These are phyloP conservation scores for Drosophila infuscata DNA, from an alignment of 2,888 invertebrate species.

Conservation along the genomic window DNA sequence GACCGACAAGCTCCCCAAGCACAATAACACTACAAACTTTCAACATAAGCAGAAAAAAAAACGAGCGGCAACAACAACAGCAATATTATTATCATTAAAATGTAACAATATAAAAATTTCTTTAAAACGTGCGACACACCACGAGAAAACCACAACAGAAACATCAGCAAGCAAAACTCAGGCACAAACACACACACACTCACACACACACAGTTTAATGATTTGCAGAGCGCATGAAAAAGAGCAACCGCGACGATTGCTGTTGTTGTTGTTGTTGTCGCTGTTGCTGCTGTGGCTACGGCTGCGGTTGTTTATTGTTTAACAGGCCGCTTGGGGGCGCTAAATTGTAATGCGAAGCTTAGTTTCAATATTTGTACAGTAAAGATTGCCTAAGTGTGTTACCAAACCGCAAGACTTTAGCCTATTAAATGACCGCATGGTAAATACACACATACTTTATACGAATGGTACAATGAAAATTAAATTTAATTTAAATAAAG, in stretches of 20 bases:
- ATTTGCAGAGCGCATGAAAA: conserved; percentile 26
- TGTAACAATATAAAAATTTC: conserved; percentile 54
- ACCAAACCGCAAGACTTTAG: conserved; percentile 24
- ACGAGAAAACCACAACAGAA: conserved; percentile 55
- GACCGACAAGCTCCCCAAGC: conserved; percentile 15
- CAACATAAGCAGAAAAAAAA: conserved; percentile 11
- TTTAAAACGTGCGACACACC: conserved; percentile 62
- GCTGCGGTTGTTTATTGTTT: conserved; percentile 67
- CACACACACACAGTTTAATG: conserved; percentile 6
- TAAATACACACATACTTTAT: not conserved
- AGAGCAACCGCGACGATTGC: conserved; percentile 27
- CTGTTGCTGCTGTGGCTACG: conserved; percentile 24
- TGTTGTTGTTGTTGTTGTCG: conserved; percentile 29
- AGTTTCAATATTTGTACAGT: conserved; percentile 54
- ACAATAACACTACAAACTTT: conserved; percentile 26
- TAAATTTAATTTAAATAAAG: not conserved
- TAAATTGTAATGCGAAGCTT: conserved; percentile 69
- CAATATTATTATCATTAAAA: conserved; percentile 58
- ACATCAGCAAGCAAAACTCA: conserved; percentile 27
- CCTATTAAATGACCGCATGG: conserved; percentile 21
- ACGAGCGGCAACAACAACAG: conserved; percentile 5
- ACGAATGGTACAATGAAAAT: not conserved
- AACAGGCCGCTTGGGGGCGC: conserved; percentile 73
- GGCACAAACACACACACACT: conserved; percentile 12
- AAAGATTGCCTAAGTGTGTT: conserved; percentile 43